Evolutionary conservation across 92 coral and sea anemone species (phyloP), one percentile per base, ranked within the genome.

Genomic region (Palythoa grandiflora): DNA sequence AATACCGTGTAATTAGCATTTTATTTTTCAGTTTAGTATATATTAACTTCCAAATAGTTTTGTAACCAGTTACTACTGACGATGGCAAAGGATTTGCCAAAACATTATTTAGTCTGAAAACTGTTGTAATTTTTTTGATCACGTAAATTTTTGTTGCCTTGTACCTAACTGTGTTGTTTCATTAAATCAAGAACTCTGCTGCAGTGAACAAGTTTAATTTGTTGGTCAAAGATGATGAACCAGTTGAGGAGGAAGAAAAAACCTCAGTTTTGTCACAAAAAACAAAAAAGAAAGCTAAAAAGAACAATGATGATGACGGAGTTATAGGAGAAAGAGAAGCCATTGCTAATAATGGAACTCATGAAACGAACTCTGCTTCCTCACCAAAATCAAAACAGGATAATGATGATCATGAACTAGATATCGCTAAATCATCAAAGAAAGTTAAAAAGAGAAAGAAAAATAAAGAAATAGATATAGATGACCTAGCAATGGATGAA

Each of bases 371-470:
- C 50, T 68, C 79, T 50, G 65, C 70, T 66, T 35, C 88, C 6
- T 1, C 68, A 55, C 48, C 54, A 57, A 59, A 59, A 73, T 75
- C 38, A 12, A 59, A 84, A 55, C 68, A 55, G 50, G 75, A 54
- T 51, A 38, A 60, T 79, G 85, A 84, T 89, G 85, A 89, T 14
- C 83, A 75, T 87, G 55, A n/a, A 38, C 65, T 66, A 36, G 90
- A 85, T 38, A 52, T 77, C 20, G 39, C 38, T 13, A 17, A 51
- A 9, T 20, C 91, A 35, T 86, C 92, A 47, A 93, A 89, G 92
- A 95, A 95, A 83, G 78, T 93, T 47, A 95, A 93, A 88, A 93
- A 95, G 93, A 92, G 91, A 35, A 93, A 91, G 89, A 96, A 93
- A 84, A 89, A 86, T 20, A 96, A 92, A 87, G 92, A 88, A 47